phyloP scores from a whole-genome alignment of 1,140 invertebrate genomes.

The Colletes gigas region DNA sequence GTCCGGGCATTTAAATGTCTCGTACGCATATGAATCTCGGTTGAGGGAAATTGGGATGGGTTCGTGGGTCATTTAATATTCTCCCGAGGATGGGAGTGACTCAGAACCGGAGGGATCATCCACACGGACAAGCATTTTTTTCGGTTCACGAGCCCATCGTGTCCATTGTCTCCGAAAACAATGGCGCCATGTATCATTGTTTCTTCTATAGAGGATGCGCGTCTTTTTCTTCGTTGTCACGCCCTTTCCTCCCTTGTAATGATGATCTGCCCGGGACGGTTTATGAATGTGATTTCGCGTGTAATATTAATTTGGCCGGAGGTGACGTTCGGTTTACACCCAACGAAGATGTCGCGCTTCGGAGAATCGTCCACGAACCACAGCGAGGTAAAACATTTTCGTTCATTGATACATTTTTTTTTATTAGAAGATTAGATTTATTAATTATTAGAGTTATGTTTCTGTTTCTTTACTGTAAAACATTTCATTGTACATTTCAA shows the following conservation, averaged over 20 bases:
- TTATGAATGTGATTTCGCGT: slow-evolving; percentile 12
- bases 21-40: neutral
- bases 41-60: neutral
- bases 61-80: slow-evolving; percentile 19
- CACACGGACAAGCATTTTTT: slow-evolving; percentile 7
- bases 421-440: no score
- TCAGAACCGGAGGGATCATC: slow-evolving; percentile 18
- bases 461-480: no score
- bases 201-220: slow-evolving; percentile 48
- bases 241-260: slow-evolving; percentile 37
- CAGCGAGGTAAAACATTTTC: no score
- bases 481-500: no score
- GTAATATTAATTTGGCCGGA: slow-evolving; percentile 43
- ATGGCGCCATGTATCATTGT: slow-evolving; percentile 69
- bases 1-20: neutral
- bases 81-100: slow-evolving; percentile 10
- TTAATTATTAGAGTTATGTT: no score
- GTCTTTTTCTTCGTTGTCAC: slow-evolving; percentile 42
- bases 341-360: no score
- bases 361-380: neutral
- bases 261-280: slow-evolving; percentile 17
- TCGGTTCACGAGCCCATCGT: slow-evolving; percentile 12
- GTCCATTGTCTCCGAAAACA: slow-evolving; percentile 65
- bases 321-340: neutral
- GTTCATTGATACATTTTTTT: no score